These are phyloP conservation scores for Drosophila lacicola DNA, from an alignment of 2,888 invertebrate genomes.

Conservation along the genomic window DNA sequence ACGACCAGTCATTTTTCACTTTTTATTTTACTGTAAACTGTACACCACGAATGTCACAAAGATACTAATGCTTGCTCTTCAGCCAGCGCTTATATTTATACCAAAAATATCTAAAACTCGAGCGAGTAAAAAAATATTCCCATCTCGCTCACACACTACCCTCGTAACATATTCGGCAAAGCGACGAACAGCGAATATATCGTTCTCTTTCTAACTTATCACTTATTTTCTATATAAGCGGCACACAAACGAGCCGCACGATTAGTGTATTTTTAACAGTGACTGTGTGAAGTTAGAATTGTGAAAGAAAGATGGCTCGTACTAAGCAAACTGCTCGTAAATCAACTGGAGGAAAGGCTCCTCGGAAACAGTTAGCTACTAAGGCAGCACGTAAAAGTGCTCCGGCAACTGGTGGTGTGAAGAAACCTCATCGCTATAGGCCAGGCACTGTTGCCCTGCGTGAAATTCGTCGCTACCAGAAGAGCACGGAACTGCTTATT, in stretches of 20 bases:
- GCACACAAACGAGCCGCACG: background rate
- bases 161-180: too few relatives aligned
- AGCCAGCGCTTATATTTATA: too few relatives aligned
- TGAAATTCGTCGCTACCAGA: conserved; percentile 37
- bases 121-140: too few relatives aligned
- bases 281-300: conserved; percentile 13
- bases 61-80: too few relatives aligned
- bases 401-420: conserved; percentile 31
- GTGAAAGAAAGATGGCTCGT: background rate
- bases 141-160: too few relatives aligned
- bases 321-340: background rate
- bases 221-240: conserved; percentile 19
- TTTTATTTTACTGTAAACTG: too few relatives aligned
- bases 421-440: conserved; percentile 36
- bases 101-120: too few relatives aligned
- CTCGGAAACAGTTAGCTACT: conserved; percentile 44
- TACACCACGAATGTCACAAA: too few relatives aligned
- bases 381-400: conserved; percentile 42
- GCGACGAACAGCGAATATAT: background rate
- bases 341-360: conserved; percentile 19
- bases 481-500: conserved; percentile 38
- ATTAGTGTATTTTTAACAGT: conserved; percentile 16
- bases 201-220: too few relatives aligned
- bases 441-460: conserved; percentile 37
- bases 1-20: too few relatives aligned